Evolutionary conservation across 2,888 invertebrate genomes (phyloP), one percentile per base, ranked within the genome.

Genomic region (Scaptomyza reducta): DNA sequence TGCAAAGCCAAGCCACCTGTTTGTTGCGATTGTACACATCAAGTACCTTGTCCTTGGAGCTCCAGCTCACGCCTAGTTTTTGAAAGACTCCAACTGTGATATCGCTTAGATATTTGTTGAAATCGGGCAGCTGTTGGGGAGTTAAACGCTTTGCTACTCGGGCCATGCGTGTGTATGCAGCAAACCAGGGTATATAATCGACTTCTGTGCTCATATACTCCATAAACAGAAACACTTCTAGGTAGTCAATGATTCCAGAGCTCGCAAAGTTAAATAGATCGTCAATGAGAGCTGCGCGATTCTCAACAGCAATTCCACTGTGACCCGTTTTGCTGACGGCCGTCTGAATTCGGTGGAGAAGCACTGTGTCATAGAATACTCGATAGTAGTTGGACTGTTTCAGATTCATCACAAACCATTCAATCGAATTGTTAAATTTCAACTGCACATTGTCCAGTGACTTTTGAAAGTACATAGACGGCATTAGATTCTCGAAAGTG

Each of bases 121-220:
- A 88, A 14, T 77, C 14, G 1, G 46, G 10, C 35, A 88, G 67
- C 4, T 84, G 74, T 0, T 61, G 31, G 2, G 73, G 49, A 0
- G 71, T 74, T 3, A 89, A 54, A 18, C 82, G 85, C 29, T 62
- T 44, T 0, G 70, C 65, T 1, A 88, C 45, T 0, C n/a, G 53
- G 6, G 56, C 27, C 5, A 88, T 31, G 1, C 78, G 77, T 1
- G 63, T 58, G 46, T 93, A 92, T 1, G 95, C 95, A 0, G 95
- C 93, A n/a, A 93, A 92, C 97, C 97, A 97, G 0, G 97, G 96
- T 14, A 95, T 92, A 83, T 96, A 96, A 2, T 94, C 93, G 0
- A 90, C 92, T 90, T 96, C 96, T 6, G 93, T 90, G 40, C 91
- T 90, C 65, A 97, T 92, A 92, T 96, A 97, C 1, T 93, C 92